phyloP scores from a whole-genome alignment of 1,140 invertebrate species.

The Drosophila burlai region DNA sequence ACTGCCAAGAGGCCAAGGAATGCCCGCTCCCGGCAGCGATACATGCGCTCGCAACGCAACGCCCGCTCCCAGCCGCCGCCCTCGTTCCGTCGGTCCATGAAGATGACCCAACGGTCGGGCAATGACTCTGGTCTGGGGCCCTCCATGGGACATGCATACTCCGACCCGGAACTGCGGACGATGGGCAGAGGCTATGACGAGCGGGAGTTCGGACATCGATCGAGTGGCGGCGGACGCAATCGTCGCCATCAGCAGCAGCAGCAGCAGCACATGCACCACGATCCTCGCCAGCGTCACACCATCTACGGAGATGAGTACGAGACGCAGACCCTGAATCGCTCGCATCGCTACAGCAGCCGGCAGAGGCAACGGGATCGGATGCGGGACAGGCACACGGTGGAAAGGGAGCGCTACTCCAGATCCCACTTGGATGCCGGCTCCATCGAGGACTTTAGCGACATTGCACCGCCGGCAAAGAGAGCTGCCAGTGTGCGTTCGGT shows the following conservation, averaged over 20 bases:
- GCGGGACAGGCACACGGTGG: slow-evolving; percentile 81
- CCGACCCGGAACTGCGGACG: slow-evolving; percentile 86
- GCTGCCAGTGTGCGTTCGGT: slow-evolving; percentile 73
- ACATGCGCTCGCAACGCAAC: slow-evolving; percentile 60
- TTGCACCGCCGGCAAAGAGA: slow-evolving; percentile 66
- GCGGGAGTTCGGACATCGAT: slow-evolving; percentile 60
- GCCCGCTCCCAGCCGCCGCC: slow-evolving; percentile 84
- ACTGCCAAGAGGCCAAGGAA: slow-evolving; percentile 89
- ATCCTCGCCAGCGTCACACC: slow-evolving; percentile 69
- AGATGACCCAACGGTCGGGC: slow-evolving; percentile 90
- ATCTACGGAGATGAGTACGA: slow-evolving; percentile 77
- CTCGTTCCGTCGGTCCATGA: slow-evolving; percentile 86
- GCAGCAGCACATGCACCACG: slow-evolving; percentile 56
- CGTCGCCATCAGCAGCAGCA: slow-evolving; percentile 56
- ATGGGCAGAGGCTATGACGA: slow-evolving; percentile 80
- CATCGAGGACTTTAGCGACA: slow-evolving; percentile 70
- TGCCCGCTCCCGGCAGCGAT: slow-evolving; percentile 73
- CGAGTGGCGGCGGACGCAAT: slow-evolving; percentile 50
- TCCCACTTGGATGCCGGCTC: slow-evolving; percentile 63
- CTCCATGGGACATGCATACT: slow-evolving; percentile 86
- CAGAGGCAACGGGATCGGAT: slow-evolving; percentile 73
- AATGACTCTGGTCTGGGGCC: slow-evolving; percentile 85
- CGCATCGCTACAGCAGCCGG: slow-evolving; percentile 86
- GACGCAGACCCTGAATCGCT: slow-evolving; percentile 70
- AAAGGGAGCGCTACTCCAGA: slow-evolving; percentile 75